Conservation (phyloP, 2,797 vertebrate species). For the Spinus pinus region DNA sequence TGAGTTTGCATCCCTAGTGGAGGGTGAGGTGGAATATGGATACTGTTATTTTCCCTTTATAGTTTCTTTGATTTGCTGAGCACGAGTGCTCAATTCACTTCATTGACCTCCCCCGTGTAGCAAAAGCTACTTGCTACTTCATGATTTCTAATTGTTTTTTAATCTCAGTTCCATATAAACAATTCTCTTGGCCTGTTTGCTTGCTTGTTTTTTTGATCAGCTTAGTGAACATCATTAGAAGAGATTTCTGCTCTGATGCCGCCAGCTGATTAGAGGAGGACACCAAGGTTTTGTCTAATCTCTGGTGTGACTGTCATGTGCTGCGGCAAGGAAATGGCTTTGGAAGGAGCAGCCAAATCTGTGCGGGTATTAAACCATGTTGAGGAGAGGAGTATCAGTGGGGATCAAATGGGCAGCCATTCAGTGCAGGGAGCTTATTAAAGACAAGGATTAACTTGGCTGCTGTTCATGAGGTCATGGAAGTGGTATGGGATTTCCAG, state of each 20-base stretch:
- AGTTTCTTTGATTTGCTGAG: neutral
- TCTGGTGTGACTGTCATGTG: constrained; percentile 66
- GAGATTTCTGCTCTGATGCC: constrained; percentile 48
- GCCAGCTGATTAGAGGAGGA: constrained; percentile 50
- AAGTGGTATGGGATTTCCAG: constrained; percentile 21
- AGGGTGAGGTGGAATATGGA: neutral
- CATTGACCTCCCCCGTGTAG: neutral
- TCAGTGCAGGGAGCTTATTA: constrained; percentile 32
- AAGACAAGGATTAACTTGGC: constrained; percentile 22
- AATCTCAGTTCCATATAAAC: constrained; percentile 28
- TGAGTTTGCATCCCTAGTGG: neutral
- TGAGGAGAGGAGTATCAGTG: neutral
- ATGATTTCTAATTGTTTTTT: constrained; percentile 23
- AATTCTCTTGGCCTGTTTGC: constrained; percentile 16
- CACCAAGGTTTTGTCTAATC: constrained; percentile 61
- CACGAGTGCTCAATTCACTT: neutral
- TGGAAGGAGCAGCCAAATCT: constrained; percentile 50
- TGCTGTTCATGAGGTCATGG: neutral
- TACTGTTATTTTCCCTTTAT: rapidly evolving
- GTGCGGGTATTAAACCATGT: constrained; percentile 6
- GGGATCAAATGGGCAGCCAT: neutral
- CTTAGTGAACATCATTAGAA: constrained; percentile 42
- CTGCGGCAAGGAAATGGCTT: constrained; percentile 47
- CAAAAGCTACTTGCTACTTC: neutral
- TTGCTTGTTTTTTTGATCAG: constrained; percentile 43